Conservation (phyloP, 1,140 invertebrate genomes). For the Neelides sp. region DNA sequence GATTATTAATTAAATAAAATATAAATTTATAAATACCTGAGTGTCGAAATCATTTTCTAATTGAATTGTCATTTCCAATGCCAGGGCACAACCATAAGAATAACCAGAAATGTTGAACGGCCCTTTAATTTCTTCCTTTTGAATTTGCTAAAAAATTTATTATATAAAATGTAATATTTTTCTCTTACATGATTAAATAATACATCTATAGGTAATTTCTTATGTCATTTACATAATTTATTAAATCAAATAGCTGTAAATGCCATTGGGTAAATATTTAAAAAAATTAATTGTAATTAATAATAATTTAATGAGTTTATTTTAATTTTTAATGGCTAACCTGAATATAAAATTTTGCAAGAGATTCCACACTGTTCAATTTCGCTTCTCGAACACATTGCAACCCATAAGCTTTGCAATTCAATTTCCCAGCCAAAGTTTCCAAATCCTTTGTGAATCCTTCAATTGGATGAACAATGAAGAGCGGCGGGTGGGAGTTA, state of each 20-base stretch:
- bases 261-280: no score
- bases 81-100: neutral
- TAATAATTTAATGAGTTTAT: neutral
- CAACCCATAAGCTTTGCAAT: constrained; percentile 51
- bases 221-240: no score
- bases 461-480: constrained; percentile 70
- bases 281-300: neutral
- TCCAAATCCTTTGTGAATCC: constrained; percentile 49
- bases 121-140: neutral
- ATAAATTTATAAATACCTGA: no score
- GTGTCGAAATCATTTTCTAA: constrained; percentile 20
- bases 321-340: constrained; percentile 32
- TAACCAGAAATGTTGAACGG: constrained; percentile 2
- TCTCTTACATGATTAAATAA: no score
- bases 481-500: constrained; percentile 39
- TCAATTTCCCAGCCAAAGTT: constrained; percentile 44
- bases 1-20: no score
- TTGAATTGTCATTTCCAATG: constrained; percentile 4
- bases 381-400: constrained; percentile 46
- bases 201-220: no score
- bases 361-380: constrained; percentile 37
- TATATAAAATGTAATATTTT: no score
- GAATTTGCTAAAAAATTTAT: neutral
- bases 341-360: constrained; percentile 41
- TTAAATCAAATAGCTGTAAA: no score